Percentiles rank a stretch among this genome's conserved stretches.
Evolutionary conservation across 2,888 invertebrate species (phyloP).

Genomic region (Cantharis rufa): DNA sequence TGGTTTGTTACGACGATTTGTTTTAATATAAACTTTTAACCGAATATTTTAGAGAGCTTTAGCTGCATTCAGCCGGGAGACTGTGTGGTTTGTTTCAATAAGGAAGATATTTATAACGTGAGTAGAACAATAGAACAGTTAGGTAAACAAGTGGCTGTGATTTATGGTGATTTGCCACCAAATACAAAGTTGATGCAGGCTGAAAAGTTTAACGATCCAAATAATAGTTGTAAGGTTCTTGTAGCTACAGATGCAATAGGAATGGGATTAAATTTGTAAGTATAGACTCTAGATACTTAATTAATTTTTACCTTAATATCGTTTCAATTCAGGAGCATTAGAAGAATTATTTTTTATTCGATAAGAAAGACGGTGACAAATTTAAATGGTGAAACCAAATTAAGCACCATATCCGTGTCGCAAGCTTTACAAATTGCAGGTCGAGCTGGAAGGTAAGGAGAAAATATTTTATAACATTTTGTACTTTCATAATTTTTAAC

Average conservation of each 20-base stretch:
- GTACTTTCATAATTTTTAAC: constrained; percentile 44
- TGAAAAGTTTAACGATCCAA: constrained; percentile 94
- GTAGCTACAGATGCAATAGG: constrained; percentile 99
- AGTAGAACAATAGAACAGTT: constrained; percentile 78
- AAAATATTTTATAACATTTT: background rate
- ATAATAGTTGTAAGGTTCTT: constrained; percentile 90
- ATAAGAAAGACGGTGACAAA: constrained; percentile 84
- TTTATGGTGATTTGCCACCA: constrained; percentile 97
- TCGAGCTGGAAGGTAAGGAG: constrained; percentile 67
- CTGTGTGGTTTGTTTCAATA: constrained; percentile 98
- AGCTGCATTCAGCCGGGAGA: constrained; percentile 89
- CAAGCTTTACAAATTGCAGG: constrained; percentile 97
- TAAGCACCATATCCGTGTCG: constrained; percentile 87
- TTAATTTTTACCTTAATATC: too few species aligned
- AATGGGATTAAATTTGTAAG: constrained; percentile 96
- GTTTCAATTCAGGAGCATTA: constrained; percentile 74
- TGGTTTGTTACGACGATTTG: constrained; percentile 42
- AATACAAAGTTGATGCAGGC: constrained; percentile 97
- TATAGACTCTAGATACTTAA: constrained; percentile 41
- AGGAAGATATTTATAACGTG: constrained; percentile 92
- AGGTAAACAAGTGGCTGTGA: constrained; percentile 92
- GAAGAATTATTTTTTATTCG: constrained; percentile 92
- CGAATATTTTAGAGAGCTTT: constrained; percentile 58
- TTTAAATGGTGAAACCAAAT: constrained; percentile 89
- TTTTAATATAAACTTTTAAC: background rate